Evolutionary conservation across 2,888 invertebrate species (phyloP).

Genomic region (Nomada fucata): DNA sequence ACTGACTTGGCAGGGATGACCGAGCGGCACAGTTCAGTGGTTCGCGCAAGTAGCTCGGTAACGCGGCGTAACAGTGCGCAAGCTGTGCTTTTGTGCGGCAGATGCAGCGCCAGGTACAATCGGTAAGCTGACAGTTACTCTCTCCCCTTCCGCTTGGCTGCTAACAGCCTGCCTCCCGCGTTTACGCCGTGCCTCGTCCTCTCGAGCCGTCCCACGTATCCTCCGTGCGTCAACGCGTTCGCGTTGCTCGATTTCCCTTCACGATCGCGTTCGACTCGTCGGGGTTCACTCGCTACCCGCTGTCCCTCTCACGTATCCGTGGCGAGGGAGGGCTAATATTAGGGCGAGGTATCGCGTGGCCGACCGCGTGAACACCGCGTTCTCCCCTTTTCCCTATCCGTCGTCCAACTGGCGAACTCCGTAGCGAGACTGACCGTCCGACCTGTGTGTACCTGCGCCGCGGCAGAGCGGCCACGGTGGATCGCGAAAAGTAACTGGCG

Average conservation of each 20-base stretch:
- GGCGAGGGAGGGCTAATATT: no score
- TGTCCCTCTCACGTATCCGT: background rate
- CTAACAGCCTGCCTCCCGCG: background rate
- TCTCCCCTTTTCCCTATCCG: slow-evolving; percentile 35
- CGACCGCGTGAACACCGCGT: background rate
- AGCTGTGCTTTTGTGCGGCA: slow-evolving; percentile 71
- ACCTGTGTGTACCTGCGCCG: slow-evolving; percentile 60
- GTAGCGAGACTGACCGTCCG: slow-evolving; percentile 54
- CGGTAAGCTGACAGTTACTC: slow-evolving; percentile 34
- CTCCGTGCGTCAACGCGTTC: background rate
- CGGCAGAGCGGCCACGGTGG: slow-evolving; percentile 78
- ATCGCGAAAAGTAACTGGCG: slow-evolving; percentile 81
- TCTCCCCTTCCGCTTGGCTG: slow-evolving; percentile 17
- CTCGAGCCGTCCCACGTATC: slow-evolving; percentile 3
- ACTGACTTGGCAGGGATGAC: slow-evolving; percentile 70
- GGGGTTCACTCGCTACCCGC: no score
- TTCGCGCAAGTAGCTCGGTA: slow-evolving; percentile 70
- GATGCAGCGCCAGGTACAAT: slow-evolving; percentile 56
- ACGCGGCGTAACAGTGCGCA: slow-evolving; percentile 72
- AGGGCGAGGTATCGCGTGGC: background rate
- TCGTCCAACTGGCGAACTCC: slow-evolving; percentile 53
- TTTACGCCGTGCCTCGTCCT: background rate
- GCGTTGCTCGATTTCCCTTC: background rate
- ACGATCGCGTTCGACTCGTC: background rate
- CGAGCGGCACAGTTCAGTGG: slow-evolving; percentile 70